Evolutionary conservation across 2,888 invertebrate genomes (phyloP).

Genomic region (Diarsia brunnea): DNA sequence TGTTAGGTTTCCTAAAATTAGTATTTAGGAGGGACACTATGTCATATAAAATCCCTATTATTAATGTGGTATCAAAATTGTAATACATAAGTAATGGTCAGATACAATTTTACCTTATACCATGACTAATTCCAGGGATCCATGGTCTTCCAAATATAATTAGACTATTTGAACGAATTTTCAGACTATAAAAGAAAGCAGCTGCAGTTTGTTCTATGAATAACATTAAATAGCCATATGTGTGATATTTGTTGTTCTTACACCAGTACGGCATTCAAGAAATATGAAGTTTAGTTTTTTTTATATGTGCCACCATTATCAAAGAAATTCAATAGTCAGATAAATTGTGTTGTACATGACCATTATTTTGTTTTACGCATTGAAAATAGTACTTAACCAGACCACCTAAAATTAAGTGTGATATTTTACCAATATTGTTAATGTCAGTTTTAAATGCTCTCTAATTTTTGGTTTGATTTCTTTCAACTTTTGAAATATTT

Average conservation of each 20-base stretch:
- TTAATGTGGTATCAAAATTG: constrained; percentile 79
- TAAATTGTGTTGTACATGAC: constrained; percentile 74
- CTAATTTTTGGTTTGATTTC: constrained; percentile 74
- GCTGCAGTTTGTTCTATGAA: constrained; percentile 34
- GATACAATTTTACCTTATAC: constrained; percentile 72
- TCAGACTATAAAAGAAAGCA: constrained; percentile 28
- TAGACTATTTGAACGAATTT: constrained; percentile 73
- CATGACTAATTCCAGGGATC: constrained; percentile 72
- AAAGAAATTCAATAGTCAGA: constrained; percentile 28
- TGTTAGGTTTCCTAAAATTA: constrained; percentile 73
- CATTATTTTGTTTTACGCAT: constrained; percentile 82
- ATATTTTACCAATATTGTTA: constrained; percentile 82
- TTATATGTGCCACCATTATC: constrained; percentile 18
- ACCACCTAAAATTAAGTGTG: constrained; percentile 87
- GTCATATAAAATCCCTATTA: constrained; percentile 75
- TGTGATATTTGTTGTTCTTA: constrained; percentile 39
- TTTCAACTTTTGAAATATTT: constrained; percentile 54
- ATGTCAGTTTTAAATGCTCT: constrained; percentile 82
- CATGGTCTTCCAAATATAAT: constrained; percentile 80
- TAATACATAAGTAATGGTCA: constrained; percentile 82
- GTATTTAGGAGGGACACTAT: constrained; percentile 71
- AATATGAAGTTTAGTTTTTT: constrained; percentile 17
- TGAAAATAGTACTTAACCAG: constrained; percentile 86
- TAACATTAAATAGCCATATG: constrained; percentile 28
- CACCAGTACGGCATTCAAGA: constrained; percentile 32